Evolutionary conservation across 2,888 invertebrate species (phyloP), one percentile per base, ranked within the genome.

Genomic region (Clusia tigrina): DNA sequence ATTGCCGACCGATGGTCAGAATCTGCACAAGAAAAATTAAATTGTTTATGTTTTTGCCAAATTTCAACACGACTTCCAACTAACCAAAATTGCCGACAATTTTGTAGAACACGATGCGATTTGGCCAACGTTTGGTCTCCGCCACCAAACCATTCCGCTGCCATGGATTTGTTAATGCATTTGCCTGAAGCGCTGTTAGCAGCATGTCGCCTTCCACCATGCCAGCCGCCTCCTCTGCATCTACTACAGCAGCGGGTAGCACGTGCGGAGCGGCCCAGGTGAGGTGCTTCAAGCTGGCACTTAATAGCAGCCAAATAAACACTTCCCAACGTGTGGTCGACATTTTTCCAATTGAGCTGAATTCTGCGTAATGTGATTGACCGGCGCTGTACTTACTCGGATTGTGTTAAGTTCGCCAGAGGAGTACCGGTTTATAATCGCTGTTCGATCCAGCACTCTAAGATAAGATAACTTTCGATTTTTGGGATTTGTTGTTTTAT

Each of bases 181-280:
- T 2, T 2, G 65, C 32, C 46, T 83, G 81, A 2, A 46, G 60
- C 2, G 71, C 67, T 0, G 89, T 89, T 67, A 91, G 86, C 38
- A 91, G 78, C 72, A 93, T 92, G 73, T 93, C 93, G 1, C 92
- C 92, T 78, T 93, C 90, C 0, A 87, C 87, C 71, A 90, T 91
- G 17, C 87, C 88, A 0, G 91, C 90, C 67, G 89, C 80, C 76
- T 93, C 91, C 78, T 93, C 93, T 0, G 92, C 90, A 77, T 92
- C 92, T 2, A 63, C 52, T 15, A n/a, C 20, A 5, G 15, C 15
- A 0, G 42, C 46, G 12, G 17, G 42, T 17, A 17, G 6, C 6
- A 42, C 5, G 2, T 9, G 2, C 20, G 22, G 20, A 32, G 12
- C 32, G n/a, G 12, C 42, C 9, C 42, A 42, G 3, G 42, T n/a